phyloP scores from a whole-genome alignment of 2,888 invertebrate genomes.

The Byasa hedistus region DNA sequence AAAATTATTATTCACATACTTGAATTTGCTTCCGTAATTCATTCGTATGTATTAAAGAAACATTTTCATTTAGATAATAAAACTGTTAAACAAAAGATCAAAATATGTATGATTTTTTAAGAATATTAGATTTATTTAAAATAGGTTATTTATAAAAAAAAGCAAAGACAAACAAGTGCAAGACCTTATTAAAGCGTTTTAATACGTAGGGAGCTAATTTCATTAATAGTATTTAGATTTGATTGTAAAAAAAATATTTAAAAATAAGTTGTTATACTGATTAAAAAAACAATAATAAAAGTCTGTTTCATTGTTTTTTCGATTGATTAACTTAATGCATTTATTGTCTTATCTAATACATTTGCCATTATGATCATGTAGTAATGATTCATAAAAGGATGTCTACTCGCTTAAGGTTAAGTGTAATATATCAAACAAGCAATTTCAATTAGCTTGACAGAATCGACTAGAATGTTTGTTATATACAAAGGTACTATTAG shows the following conservation, averaged over 20 bases:
- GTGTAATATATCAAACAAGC: neutral
- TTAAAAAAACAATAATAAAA: neutral
- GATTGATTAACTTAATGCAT: neutral
- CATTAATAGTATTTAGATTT: too few relatives aligned
- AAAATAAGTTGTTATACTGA: neutral
- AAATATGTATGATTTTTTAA: too few relatives aligned
- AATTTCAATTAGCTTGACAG: neutral
- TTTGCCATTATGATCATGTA: neutral
- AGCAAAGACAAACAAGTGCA: too few relatives aligned
- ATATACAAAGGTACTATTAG: neutral
- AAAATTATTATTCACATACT: conserved; percentile 10
- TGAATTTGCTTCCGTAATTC: conserved; percentile 8
- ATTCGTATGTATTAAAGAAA: neutral
- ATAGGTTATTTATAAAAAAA: too few relatives aligned
- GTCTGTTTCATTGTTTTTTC: neutral
- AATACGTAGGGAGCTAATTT: too few relatives aligned
- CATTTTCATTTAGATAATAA: neutral
- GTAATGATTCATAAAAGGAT: neutral
- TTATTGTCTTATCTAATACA: conserved; percentile 6
- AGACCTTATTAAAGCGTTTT: too few relatives aligned
- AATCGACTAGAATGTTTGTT: neutral
- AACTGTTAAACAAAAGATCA: neutral
- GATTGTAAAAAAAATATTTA: too few relatives aligned
- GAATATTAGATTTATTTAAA: too few relatives aligned
- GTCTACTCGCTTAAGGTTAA: neutral